These are phyloP conservation scores for Cavia porcellus DNA, from an alignment of 2,113 vertebrate genomes.

Conservation along the genomic window DNA sequence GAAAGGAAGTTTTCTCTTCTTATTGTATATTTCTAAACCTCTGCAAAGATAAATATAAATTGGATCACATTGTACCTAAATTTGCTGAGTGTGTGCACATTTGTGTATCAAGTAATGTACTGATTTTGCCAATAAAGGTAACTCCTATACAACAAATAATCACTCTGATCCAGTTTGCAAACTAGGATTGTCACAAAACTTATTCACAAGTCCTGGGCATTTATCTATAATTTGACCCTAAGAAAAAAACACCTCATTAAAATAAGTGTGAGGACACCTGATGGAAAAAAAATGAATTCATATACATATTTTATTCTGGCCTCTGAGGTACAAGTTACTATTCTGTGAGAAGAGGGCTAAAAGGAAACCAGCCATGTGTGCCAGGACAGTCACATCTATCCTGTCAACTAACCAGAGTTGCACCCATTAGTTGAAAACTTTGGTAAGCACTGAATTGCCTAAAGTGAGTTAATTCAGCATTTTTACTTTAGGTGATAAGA, in stretches of 20 bases:
- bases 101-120: background rate
- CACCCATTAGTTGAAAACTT: background rate
- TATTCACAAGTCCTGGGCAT: background rate
- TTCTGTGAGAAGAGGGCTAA: background rate
- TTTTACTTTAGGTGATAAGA: constrained; percentile 38
- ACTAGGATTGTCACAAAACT: constrained; percentile 23
- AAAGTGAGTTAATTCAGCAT: constrained; percentile 44
- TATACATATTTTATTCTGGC: background rate
- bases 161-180: constrained; percentile 1
- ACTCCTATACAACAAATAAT: constrained; percentile 23
- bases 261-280: background rate
- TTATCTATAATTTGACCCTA: constrained; percentile 16
- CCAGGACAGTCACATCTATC: background rate
- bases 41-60: background rate
- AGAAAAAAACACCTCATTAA: background rate
- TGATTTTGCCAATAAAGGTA: constrained; percentile 30
- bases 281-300: constrained; percentile 21
- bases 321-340: constrained; percentile 59
- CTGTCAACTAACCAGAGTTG: background rate
- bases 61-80: background rate
- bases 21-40: background rate
- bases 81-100: constrained; percentile 25
- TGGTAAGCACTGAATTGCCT: background rate
- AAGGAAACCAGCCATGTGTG: background rate
- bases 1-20: background rate